Base-by-base conservation (phyloP, 1,140 invertebrate genomes). In the Diplogasteroides magnus region DNA sequence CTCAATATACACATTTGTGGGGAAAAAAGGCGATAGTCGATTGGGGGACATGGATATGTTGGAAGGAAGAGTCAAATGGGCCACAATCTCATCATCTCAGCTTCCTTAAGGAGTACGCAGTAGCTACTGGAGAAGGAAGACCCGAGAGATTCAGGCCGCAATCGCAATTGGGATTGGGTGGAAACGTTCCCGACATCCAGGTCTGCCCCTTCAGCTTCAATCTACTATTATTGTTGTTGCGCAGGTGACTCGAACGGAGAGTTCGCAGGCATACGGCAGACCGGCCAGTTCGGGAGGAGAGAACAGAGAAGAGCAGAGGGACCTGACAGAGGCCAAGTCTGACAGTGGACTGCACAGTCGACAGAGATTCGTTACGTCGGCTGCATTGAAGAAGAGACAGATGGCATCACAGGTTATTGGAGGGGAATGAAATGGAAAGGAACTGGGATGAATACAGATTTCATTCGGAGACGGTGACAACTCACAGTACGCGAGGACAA, bases 281-380 rank as follows among this genome's bases (percentile, higher is more conserved):
- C 37, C 37, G 37, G 37, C 37, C 37, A 48, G 37, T 19, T 48
- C 37, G 6, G 37, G 37, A 48, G 37, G 37, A 48, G 6, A 48
- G 15, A 32, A 65, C 37, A 56, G 64, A 23, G 56, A 55, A 37
- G 48, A 26, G 26, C 25, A 55, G 6, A 68, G 2, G 23, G 63
- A 19, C 14, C 63, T 55, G 28, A 68, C 26, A 26, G 31, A 25
- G 19, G 59, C 64, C 31, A n/a, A 28, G 19, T 48, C 37, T 6
- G 37, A 48, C 27, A 56, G 25, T 1, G 13, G 13, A 55, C 57
- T 48, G n/a, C 31, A 61, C 57, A 48, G 61, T 14, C 48, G 59
- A 67, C 67, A 70, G 48, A 61, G 63, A 25, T 70, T 70, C 55
- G 55, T 70, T 27, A 70, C 68, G 13, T 70, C 68, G 19, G 68